Conservation (phyloP, 1,140 invertebrate species). For the Drosophila fuyamai region DNA sequence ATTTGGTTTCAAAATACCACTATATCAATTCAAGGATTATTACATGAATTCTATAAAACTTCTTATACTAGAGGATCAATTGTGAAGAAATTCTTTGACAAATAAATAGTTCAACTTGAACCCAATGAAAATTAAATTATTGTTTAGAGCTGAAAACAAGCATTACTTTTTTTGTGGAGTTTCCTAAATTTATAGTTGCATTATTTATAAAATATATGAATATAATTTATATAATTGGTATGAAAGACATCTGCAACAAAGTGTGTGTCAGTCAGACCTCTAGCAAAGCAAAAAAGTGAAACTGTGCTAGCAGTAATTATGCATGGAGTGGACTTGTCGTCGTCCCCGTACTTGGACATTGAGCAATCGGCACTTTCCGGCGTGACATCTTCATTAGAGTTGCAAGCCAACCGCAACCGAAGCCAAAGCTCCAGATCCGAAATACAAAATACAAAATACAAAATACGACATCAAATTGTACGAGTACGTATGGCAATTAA, state of each 20-base stretch:
- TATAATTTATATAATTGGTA: too few species aligned
- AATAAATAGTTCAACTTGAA: too few species aligned
- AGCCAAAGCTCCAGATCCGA: constrained; percentile 24
- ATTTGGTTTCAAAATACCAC: too few species aligned
- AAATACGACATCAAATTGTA: constrained; percentile 54
- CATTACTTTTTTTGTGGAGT: too few species aligned
- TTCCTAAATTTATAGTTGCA: too few species aligned
- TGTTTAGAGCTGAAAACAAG: too few species aligned
- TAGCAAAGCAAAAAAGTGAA: constrained; percentile 14
- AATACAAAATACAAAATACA: constrained; percentile 28
- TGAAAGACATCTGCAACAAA: constrained; percentile 11
- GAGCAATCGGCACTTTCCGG: constrained; percentile 60
- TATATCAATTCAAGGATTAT: background rate
- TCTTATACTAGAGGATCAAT: too few species aligned
- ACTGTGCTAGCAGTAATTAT: constrained; percentile 46
- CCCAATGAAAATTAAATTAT: too few species aligned
- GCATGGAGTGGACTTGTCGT: constrained; percentile 51
- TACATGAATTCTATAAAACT: too few species aligned
- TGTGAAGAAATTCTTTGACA: too few species aligned
- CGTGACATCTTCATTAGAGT: constrained; percentile 73
- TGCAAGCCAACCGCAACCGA: constrained; percentile 66
- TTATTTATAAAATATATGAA: too few species aligned
- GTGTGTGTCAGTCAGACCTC: constrained; percentile 5
- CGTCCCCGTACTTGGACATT: constrained; percentile 52
- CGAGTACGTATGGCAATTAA: constrained; percentile 70